Conservation (phyloP, 1,140 invertebrate species). For the Drosophila nikananu region DNA sequence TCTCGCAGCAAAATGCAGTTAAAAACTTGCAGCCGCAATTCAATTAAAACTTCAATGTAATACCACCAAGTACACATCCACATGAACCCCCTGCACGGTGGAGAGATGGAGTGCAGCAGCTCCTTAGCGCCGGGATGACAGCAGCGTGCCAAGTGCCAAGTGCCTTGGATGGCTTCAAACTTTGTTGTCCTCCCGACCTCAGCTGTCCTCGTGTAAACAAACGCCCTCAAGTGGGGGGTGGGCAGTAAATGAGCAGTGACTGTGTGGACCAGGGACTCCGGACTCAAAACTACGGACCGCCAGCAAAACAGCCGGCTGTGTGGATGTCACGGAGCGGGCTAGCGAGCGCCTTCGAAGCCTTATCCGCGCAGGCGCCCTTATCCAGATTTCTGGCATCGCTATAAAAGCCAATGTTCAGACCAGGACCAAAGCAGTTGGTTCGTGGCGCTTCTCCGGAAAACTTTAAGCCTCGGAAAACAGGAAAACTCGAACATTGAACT, state of each 20-base stretch:
- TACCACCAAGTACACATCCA: slow-evolving; percentile 42
- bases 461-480: neutral
- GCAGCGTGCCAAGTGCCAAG: slow-evolving; percentile 49
- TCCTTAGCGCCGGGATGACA: slow-evolving; percentile 54
- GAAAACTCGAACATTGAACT: slow-evolving; percentile 8
- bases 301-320: slow-evolving; percentile 35
- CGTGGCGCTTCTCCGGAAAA: slow-evolving; percentile 37
- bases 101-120: slow-evolving; percentile 14
- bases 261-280: slow-evolving; percentile 10
- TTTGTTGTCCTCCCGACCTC: slow-evolving; percentile 52
- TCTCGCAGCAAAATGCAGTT: slow-evolving; percentile 66
- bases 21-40: slow-evolving; percentile 82
- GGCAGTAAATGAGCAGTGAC: slow-evolving; percentile 59
- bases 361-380: slow-evolving; percentile 64
- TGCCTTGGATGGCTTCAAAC: slow-evolving; percentile 51
- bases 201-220: slow-evolving; percentile 78
- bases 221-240: slow-evolving; percentile 25
- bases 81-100: slow-evolving; percentile 9
- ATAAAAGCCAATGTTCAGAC: slow-evolving; percentile 56
- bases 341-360: neutral
- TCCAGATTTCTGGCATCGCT: neutral
- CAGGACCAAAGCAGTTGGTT: slow-evolving; percentile 47
- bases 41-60: slow-evolving; percentile 83
- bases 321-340: neutral
- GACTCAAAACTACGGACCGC: slow-evolving; percentile 5